Evolutionary conservation across 2,113 vertebrate species (phyloP).

Genomic region (Carassius auratus): DNA sequence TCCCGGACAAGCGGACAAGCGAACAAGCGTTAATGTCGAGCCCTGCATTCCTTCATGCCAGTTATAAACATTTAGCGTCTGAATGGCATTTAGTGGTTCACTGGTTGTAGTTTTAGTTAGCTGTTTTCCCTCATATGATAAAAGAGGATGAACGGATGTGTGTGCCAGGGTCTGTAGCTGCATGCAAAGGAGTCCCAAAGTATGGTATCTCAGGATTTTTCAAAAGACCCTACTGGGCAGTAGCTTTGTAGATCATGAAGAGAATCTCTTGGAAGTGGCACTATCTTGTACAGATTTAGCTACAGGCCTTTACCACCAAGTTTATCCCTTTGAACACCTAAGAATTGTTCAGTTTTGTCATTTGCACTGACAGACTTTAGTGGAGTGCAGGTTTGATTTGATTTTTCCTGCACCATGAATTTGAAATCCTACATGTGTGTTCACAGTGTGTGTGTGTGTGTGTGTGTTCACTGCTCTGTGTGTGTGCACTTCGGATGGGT

Average conservation of each 20-base stretch:
- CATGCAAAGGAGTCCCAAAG: slow-evolving; percentile 1
- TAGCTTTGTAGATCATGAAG: not conserved
- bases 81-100: not conserved
- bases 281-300: not conserved
- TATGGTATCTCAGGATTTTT: not conserved
- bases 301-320: slow-evolving; percentile 14
- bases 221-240: slow-evolving; percentile 1
- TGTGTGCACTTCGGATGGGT: too few relatives aligned
- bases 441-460: too few relatives aligned
- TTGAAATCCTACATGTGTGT: not conserved
- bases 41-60: not conserved
- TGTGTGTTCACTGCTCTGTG: too few relatives aligned
- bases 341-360: not conserved
- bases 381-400: slow-evolving; percentile 31
- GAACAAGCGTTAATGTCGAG: too few relatives aligned
- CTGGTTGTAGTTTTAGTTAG: not conserved
- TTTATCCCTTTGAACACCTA: not conserved
- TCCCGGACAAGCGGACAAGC: too few relatives aligned
- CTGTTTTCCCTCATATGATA: not conserved
- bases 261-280: not conserved
- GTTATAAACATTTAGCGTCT: not conserved
- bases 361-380: not conserved
- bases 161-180: slow-evolving; percentile 5
- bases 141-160: slow-evolving; percentile 10
- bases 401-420: not conserved